Conservation (phyloP, 1,140 invertebrate genomes). For the Manduca sexta region DNA sequence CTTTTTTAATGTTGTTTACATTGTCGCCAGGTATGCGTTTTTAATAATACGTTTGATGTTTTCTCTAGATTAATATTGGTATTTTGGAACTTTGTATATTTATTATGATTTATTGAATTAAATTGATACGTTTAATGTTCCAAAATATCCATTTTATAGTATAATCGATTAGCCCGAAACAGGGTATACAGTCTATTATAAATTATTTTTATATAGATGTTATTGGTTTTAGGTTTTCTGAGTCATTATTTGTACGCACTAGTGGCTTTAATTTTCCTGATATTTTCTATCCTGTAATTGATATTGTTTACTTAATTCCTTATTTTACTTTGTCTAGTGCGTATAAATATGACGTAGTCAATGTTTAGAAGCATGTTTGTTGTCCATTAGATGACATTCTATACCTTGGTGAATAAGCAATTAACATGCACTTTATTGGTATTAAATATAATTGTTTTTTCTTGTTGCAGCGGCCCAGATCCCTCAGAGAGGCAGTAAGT, state of each 20-base stretch:
- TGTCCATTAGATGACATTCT: constrained; percentile 25
- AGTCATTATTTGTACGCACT: too few relatives aligned
- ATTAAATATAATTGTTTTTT: constrained; percentile 23
- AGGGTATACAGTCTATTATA: too few relatives aligned
- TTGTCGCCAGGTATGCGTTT: constrained; percentile 72
- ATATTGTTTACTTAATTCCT: too few relatives aligned
- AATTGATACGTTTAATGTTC: too few relatives aligned
- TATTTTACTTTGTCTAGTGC: too few relatives aligned
- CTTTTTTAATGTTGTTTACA: constrained; percentile 72
- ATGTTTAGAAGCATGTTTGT: constrained; percentile 64
- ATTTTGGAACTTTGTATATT: constrained; percentile 17
- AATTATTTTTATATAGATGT: too few relatives aligned
- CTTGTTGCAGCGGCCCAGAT: constrained; percentile 90
- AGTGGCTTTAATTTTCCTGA: too few relatives aligned
- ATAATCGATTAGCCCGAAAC: too few relatives aligned
- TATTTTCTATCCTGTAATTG: too few relatives aligned
- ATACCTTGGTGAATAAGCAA: not conserved
- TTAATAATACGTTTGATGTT: constrained; percentile 45
- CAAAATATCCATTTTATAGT: too few relatives aligned
- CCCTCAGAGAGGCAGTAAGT: constrained; percentile 90
- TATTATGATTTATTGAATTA: not conserved
- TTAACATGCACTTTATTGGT: not conserved
- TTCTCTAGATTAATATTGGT: constrained; percentile 15
- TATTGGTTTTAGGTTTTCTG: too few relatives aligned
- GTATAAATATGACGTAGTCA: constrained; percentile 13